A percentile compares a stretch with the other conserved stretches of the same genome.
These are phyloP conservation scores for Drosophila asahinai DNA, from an alignment of 1,140 invertebrate genomes.

Conservation along the genomic window DNA sequence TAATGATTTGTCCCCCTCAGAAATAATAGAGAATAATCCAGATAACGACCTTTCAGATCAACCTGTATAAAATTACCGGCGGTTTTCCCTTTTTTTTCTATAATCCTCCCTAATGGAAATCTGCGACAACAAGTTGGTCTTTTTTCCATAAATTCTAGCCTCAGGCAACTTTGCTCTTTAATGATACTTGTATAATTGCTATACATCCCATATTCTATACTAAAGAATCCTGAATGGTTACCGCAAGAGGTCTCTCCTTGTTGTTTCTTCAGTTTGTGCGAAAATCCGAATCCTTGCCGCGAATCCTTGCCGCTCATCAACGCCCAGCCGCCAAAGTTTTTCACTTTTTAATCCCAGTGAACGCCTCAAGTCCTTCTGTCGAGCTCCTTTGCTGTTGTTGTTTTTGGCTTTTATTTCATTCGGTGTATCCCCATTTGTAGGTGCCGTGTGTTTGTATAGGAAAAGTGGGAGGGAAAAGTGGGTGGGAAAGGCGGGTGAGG, in stretches of 20 bases:
- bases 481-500: background rate
- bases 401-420: conserved; percentile 47
- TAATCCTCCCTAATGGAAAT: background rate
- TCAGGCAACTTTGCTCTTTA: conserved; percentile 55
- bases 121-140: conserved; percentile 25
- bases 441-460: conserved; percentile 44
- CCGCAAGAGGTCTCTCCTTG: conserved; percentile 21
- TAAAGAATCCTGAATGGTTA: conserved; percentile 51
- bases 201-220: conserved; percentile 33
- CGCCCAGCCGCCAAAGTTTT: conserved; percentile 76
- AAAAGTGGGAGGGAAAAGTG: conserved; percentile 12
- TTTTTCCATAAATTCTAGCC: conserved; percentile 30
- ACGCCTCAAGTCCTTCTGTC: conserved; percentile 42
- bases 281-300: conserved; percentile 38
- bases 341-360: conserved; percentile 72
- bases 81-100: background rate
- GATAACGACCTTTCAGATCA: background rate
- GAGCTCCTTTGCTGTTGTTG: conserved; percentile 32
- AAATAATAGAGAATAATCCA: conserved; percentile 37
- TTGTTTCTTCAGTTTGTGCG: conserved; percentile 12
- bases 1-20: conserved; percentile 17
- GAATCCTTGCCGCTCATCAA: conserved; percentile 67
- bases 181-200: conserved; percentile 66
- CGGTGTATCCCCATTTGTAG: conserved; percentile 27
- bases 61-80: conserved; percentile 20